Evolutionary conservation across 1,140 invertebrate genomes (phyloP), one percentile per base, ranked within the genome.

Genomic region (Drosophila aff.): DNA sequence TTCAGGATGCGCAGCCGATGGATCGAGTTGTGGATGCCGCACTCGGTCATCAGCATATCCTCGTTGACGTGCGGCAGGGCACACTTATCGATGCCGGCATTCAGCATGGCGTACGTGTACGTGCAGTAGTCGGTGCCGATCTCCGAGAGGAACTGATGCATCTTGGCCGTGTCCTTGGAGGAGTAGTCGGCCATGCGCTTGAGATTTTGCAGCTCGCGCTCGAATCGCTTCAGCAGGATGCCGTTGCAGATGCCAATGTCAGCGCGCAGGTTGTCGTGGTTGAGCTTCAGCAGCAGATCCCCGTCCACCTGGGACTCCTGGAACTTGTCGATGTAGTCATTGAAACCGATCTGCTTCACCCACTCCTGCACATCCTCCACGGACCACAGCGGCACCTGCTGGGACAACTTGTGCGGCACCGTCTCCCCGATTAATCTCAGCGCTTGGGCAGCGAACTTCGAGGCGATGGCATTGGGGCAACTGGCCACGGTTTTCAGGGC

Each of bases 151-250:
- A 99, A 99, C 53, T 96, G 96, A 91, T 99, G 98, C 52, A 99
- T 94, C 90, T 97, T 97, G 1, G 97, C 96, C 3, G 96, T 95
- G 91, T 99, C 99, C 84, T 97, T 96, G 43, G 98, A 99, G 33
- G 98, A 98, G 92, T 99, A 99, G 92, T 99, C 99, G 8, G 99
- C 98, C 95, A 99, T 97, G 92, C 97, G 97, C 93, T 99, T 99
- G 62, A 99, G 93, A 84, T 97, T 97, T 92, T 97, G 97, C 60
- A 99, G 93, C 93, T 99, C 99, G 83, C 99, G 94, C 44, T 98
- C 96, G 94, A 99, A 99, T 92, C 98, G 95, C 94, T 97, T 96
- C 76, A 98, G 94, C 84, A 97, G 95, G 83, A 99, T 98, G 58
- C 98, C 98, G 93, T 99, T 99, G 40, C 94, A 95, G 77, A 99